Base-by-base conservation (phyloP, 2,797 vertebrate species). In the Austrolebias charrua region DNA sequence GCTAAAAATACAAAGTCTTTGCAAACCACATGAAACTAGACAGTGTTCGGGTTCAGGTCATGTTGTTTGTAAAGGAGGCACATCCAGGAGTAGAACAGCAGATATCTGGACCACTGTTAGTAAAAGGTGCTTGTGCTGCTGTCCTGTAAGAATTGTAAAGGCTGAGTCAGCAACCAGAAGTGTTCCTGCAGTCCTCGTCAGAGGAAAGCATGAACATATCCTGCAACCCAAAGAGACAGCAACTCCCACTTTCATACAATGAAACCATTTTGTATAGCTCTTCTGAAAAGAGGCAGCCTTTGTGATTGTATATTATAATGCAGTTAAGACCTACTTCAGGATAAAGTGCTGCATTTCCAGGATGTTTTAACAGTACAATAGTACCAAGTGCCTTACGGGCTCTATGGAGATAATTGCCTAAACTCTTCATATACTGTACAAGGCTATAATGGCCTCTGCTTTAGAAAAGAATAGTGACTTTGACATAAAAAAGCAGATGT, bases 151-250 rank as follows among this genome's bases (percentile, higher is more conserved):
- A 71, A 74, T 60, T 65, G 46, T 56, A 53, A 79, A 71, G 64
- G 77, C 88, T 90, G 89, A 90, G 68, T 88, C 89, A 90, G 90
- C 80, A 10, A 52, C 62, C 35, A 1, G 11, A 20, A 43, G 63
- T 80, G 69, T 70, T 63, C 70, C 66, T 70, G 70, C 70, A 69
- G 73, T 78, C 77, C 70, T 76, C 80, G 74, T 66, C 76, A 47
- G 67, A 69, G 73, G 69, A 55, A 59, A 57, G 68, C 75, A 71
- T 24, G 11, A 52, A 90, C 86, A 89, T 84, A 90, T 89, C 85
- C 86, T 72, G 59, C 64, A 77, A 75, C 83, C 79, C 75, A 66
- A 45, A 84, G 71, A 84, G 72, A 81, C 70, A 29, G 52, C 57
- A 63, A 79, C 80, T 76, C 78, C 69, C 61, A 73, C 63, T 80